Percentiles rank a stretch among this genome's conserved stretches.
phyloP scores from a whole-genome alignment of 53 echinoderm and acorn worm genomes.

The Crossaster papposus region DNA sequence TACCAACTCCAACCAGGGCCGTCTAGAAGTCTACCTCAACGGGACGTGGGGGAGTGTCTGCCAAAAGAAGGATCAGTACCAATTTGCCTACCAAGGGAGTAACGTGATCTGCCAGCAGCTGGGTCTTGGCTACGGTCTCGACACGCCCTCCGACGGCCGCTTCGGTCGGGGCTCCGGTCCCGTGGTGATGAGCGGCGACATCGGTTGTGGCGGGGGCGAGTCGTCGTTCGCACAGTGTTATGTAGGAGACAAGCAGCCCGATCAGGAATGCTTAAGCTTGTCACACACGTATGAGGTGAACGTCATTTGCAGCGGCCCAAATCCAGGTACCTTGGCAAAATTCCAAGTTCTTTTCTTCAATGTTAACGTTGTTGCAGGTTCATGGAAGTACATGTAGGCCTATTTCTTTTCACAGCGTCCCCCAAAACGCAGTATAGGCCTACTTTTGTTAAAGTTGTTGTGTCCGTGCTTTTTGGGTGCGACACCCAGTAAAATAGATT shows the following conservation, averaged over 20 bases:
- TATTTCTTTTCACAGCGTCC: too few species aligned
- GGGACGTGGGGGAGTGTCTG: conserved; percentile 37
- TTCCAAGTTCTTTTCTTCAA: too few species aligned
- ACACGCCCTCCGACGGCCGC: conserved; percentile 25
- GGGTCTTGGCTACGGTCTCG: conserved; percentile 38
- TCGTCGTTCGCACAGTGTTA: conserved; percentile 35
- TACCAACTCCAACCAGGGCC: conserved; percentile 24
- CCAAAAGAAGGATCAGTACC: background rate
- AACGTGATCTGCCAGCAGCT: conserved; percentile 49
- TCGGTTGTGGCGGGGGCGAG: conserved; percentile 17
- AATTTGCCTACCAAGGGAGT: background rate
- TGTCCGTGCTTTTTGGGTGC: too few species aligned
- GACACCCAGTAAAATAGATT: too few species aligned
- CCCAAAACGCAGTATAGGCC: too few species aligned
- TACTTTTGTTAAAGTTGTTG: too few species aligned
- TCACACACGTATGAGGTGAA: background rate
- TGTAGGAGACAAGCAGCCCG: background rate
- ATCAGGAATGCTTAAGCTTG: background rate
- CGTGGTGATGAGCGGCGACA: background rate
- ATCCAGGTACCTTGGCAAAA: background rate
- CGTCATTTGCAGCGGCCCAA: conserved; percentile 47
- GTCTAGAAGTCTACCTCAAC: conserved; percentile 28
- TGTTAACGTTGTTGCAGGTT: too few species aligned
- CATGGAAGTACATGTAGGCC: too few species aligned
- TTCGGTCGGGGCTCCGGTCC: conserved; percentile 35